These are phyloP conservation scores for Luehdorfia chinensis DNA, from an alignment of 1,140 invertebrate genomes.

Conservation along the genomic window DNA sequence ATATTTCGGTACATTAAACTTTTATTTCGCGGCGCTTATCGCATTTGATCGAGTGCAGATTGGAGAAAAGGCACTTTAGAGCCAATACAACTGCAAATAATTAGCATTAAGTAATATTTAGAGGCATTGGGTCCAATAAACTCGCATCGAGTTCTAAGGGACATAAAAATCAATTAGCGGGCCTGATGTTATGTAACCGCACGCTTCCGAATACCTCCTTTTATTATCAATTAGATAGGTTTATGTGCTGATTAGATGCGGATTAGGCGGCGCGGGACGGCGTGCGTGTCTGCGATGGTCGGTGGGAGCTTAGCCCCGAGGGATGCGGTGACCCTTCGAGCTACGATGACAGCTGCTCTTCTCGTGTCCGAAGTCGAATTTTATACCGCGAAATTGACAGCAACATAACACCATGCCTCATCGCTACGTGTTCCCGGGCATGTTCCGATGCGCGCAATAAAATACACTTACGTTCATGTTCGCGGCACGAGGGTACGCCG, in stretches of 20 bases:
- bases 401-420: conserved; percentile 54
- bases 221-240: conserved; percentile 75
- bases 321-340: conserved; percentile 57
- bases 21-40: conserved; percentile 20
- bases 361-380: conserved; percentile 60
- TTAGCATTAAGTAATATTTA: conserved; percentile 56
- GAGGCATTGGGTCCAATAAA: conserved; percentile 43
- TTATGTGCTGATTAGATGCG: conserved; percentile 66
- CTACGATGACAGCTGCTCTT: conserved; percentile 64
- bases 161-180: conserved; percentile 70
- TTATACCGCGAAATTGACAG: conserved; percentile 69
- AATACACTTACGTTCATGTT: conserved; percentile 44
- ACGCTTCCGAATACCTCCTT: conserved; percentile 59
- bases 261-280: conserved; percentile 53
- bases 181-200: conserved; percentile 59
- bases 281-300: conserved; percentile 54
- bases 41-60: too few species aligned
- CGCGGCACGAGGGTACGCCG: conserved; percentile 31
- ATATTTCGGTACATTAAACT: conserved; percentile 28
- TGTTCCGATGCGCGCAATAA: conserved; percentile 51
- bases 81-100: conserved; percentile 36
- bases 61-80: too few species aligned
- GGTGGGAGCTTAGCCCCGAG: conserved; percentile 57
- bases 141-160: conserved; percentile 38
- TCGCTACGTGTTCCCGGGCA: conserved; percentile 37